Percentiles rank a stretch among this genome's conserved stretches.
These are phyloP conservation scores for Proisotoma minuta DNA, from an alignment of 2,888 invertebrate species.

Conservation along the genomic window DNA sequence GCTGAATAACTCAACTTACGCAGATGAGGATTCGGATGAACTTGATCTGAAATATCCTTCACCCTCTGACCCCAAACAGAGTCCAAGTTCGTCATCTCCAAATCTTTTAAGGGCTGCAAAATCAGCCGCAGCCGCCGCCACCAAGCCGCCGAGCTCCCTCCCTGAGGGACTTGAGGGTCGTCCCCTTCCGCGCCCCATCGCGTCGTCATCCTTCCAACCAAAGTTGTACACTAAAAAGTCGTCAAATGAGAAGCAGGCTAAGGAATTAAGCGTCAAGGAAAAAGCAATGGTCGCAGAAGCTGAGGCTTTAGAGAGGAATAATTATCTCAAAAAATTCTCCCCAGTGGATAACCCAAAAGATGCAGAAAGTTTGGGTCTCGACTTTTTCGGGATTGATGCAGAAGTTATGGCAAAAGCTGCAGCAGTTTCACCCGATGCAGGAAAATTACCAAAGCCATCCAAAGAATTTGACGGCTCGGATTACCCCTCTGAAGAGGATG, in stretches of 20 bases:
- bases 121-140: constrained; percentile 4
- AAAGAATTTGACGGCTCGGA: too few species aligned
- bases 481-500: constrained; percentile 9
- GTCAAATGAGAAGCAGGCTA: neutral
- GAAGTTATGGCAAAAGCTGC: neutral
- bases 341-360: neutral
- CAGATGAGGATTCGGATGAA: constrained; percentile 41
- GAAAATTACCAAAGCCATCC: too few species aligned
- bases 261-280: too few species aligned
- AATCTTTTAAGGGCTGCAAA: constrained; percentile 8
- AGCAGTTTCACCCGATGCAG: too few species aligned
- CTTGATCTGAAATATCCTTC: constrained; percentile 2
- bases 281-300: constrained; percentile 7
- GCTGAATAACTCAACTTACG: constrained; percentile 36
- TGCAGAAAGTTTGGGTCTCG: neutral
- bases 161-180: neutral
- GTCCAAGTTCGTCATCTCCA: too few species aligned
- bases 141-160: constrained; percentile 16
- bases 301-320: constrained; percentile 10
- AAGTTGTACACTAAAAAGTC: neutral
- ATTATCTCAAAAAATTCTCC: constrained; percentile 2
- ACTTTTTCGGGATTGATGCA: neutral
- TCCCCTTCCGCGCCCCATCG: constrained; percentile 2
- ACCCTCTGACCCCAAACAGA: neutral
- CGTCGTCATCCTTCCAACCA: neutral